These are phyloP conservation scores for Capromys pilorides DNA, from an alignment of 2,797 vertebrate genomes.

Conservation along the genomic window DNA sequence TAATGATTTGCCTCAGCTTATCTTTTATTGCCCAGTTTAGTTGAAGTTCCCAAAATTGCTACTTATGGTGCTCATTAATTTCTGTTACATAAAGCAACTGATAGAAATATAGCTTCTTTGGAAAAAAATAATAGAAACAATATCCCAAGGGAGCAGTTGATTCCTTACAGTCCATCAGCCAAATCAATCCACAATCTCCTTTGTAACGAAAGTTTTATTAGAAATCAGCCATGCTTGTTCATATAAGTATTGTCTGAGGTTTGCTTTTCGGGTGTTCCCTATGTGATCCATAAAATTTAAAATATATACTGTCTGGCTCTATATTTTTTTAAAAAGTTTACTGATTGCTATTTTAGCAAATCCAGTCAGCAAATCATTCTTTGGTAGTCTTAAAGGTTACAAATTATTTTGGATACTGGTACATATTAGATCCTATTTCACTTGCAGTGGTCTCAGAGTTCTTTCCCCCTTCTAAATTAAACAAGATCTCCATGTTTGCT, in stretches of 20 bases:
- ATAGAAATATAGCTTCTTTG: background rate
- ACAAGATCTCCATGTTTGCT: background rate
- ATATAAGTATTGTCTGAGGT: background rate
- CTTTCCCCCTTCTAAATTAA: background rate
- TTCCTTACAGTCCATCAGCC: background rate
- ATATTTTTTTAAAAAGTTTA: background rate
- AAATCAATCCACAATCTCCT: background rate
- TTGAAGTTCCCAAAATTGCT: slow-evolving; percentile 12
- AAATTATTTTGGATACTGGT: background rate
- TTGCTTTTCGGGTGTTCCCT: background rate
- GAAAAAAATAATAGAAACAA: background rate
- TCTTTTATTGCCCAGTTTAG: slow-evolving; percentile 13
- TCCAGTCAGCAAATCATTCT: background rate
- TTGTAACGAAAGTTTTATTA: slow-evolving; percentile 8
- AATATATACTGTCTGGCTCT: background rate
- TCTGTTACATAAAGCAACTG: slow-evolving; percentile 16
- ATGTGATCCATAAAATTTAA: background rate
- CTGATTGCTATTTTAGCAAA: background rate
- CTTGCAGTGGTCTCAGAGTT: background rate
- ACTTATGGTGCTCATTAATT: background rate
- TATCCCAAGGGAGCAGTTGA: background rate
- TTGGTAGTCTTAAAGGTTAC: background rate
- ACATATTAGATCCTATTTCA: background rate
- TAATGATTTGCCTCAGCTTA: slow-evolving; percentile 19
- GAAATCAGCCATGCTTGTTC: background rate